These are phyloP conservation scores for Falco biarmicus DNA, from an alignment of 2,797 vertebrate genomes.

Conservation along the genomic window DNA sequence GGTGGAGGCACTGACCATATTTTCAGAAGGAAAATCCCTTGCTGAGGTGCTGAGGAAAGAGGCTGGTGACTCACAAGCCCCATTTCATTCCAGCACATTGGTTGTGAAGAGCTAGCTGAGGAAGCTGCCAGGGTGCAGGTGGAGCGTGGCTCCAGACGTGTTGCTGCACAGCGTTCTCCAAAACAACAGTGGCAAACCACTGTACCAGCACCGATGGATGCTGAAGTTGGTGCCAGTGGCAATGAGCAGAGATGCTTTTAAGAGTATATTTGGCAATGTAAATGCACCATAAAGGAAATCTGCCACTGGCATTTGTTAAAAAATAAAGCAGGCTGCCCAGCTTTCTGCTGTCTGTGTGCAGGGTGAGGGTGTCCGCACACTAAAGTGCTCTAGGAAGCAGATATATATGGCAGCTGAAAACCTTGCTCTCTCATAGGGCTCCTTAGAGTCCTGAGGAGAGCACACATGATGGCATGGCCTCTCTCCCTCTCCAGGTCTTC, in stretches of 20 bases:
- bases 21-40: background rate
- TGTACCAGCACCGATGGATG: background rate
- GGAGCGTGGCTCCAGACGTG: background rate
- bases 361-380: background rate
- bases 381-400: background rate
- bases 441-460: background rate
- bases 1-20: background rate
- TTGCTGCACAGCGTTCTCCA: rapidly evolving
- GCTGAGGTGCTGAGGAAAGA: background rate
- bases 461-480: background rate
- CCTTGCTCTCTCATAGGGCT: background rate
- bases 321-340: background rate
- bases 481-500: background rate
- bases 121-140: background rate
- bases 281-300: background rate
- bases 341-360: background rate
- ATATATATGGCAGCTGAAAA: background rate
- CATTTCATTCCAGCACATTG: rapidly evolving
- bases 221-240: background rate
- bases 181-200: background rate
- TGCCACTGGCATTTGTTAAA: background rate
- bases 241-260: background rate
- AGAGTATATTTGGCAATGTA: background rate
- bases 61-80: too few relatives aligned
- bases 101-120: background rate